Percentiles rank a stretch among this genome's conserved stretches.
These are phyloP conservation scores for Tiliacea citrago DNA, from an alignment of 2,888 invertebrate genomes.

Conservation along the genomic window DNA sequence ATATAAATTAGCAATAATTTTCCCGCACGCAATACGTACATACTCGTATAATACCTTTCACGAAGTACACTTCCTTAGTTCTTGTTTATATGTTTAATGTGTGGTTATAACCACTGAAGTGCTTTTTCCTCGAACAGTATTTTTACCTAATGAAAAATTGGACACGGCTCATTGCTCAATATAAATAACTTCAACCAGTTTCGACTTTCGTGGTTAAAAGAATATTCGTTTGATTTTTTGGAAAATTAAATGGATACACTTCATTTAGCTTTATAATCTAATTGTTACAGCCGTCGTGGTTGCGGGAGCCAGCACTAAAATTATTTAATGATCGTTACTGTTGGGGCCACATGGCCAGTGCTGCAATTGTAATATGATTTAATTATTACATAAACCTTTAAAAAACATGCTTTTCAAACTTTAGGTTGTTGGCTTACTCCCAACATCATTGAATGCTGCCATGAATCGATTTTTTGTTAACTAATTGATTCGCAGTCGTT, in stretches of 20 bases:
- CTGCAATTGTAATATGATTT: background rate
- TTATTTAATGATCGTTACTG: slow-evolving; percentile 30
- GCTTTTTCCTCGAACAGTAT: background rate
- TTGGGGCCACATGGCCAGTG: background rate
- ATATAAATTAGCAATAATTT: slow-evolving; percentile 40
- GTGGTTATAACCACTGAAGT: slow-evolving; percentile 11
- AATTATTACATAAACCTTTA: background rate
- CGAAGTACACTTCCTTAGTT: slow-evolving; percentile 26
- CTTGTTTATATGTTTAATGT: slow-evolving; percentile 10
- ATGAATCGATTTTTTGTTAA: slow-evolving; percentile 1
- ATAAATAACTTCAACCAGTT: background rate
- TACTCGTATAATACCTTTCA: slow-evolving; percentile 15
- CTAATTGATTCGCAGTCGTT: background rate
- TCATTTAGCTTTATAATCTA: slow-evolving; percentile 25
- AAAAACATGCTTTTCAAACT: background rate
- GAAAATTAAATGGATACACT: slow-evolving; percentile 9
- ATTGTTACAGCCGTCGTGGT: slow-evolving; percentile 4
- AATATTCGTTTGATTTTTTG: slow-evolving; percentile 25
- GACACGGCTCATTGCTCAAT: background rate
- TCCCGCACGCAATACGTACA: slow-evolving; percentile 41
- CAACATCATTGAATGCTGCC: background rate
- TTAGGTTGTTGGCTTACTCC: background rate
- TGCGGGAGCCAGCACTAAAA: slow-evolving; percentile 20
- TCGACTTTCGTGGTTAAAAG: background rate
- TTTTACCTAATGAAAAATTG: background rate